A percentile compares a stretch with the other conserved stretches of the same genome.
Conservation (phyloP, 1,140 invertebrate species). For the Brachionus sp. region DNA sequence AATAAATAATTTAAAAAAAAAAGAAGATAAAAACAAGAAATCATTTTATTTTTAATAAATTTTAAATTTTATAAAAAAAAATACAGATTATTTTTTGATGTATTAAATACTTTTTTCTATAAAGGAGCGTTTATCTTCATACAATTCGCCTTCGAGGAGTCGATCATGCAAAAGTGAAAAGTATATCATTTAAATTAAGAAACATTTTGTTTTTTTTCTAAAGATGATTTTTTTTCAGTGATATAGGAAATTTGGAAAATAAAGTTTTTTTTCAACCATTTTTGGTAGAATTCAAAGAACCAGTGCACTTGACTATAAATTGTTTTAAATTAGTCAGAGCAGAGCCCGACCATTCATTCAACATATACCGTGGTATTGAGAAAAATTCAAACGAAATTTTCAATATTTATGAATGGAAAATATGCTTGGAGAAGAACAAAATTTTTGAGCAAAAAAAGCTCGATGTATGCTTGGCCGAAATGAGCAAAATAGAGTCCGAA, state of each 20-base stretch:
- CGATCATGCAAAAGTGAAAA: neutral
- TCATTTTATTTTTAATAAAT: neutral
- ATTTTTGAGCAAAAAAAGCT: conserved; percentile 54
- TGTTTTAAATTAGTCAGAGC: conserved; percentile 4
- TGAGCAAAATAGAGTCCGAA: conserved; percentile 67
- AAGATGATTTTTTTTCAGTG: neutral
- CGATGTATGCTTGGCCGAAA: conserved; percentile 47
- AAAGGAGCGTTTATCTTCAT: conserved; percentile 24
- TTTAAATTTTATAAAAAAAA: neutral
- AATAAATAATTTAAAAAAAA: no score
- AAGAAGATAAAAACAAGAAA: no score
- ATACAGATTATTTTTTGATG: neutral
- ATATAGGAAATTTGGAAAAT: neutral
- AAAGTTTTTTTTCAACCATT: conserved; percentile 2
- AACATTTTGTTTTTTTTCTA: neutral
- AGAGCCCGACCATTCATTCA: neutral
- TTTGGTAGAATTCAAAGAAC: conserved; percentile 26
- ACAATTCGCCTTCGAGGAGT: neutral
- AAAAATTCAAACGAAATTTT: neutral
- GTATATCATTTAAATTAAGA: neutral
- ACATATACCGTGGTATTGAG: conserved; percentile 18
- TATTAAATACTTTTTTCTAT: neutral
- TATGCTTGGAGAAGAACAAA: conserved; percentile 67
- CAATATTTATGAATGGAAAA: conserved; percentile 46
- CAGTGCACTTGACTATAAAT: neutral